Evolutionary conservation across 2,113 vertebrate species (phyloP), one percentile per base, ranked within the genome.

Genomic region (Corvus hawaiiensis): DNA sequence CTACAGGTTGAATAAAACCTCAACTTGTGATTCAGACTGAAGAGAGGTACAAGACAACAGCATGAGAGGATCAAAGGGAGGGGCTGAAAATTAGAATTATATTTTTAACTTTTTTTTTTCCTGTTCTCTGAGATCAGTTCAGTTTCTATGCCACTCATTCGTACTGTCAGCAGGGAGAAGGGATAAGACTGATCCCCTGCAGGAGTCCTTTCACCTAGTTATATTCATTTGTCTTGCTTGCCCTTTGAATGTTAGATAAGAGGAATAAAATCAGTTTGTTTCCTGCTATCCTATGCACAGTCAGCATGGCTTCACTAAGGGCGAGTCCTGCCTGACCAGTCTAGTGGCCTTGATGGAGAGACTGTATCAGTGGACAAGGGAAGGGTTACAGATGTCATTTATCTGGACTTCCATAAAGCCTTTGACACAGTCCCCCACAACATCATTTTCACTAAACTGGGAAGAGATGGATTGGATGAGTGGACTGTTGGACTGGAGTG

Each of bases 51-150:
- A 72, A 41, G 54, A 89, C 16, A 83, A 21, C 22, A 62, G 26
- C 51, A 33, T 4, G 2, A 73, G 13, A 32, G 7, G 7, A 54
- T 35, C 1, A 3, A 10, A 18, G 1, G 8, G 13, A 20, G 8
- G 2, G 4, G 5, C 3, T 20, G 46, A 44, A 91, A 84, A 62
- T 20, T 7, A 59, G 46, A 78, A n/a, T 26, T 54, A 1, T 62
- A 15, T 43, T 78, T 72, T 41, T 21, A 63, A 51, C 8, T 22
- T 22, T 16, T 37, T 6, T 80, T 48, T 5, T 48, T 43, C 9
- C 19, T 56, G 5, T 64, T 37, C 17, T 90, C 20, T 82, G 48
- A 92, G n/a, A 37, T 63, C 32, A 58, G 8, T 79, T 67, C 30
- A 48, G 3, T 82, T 84, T 79, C 56, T 85, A 4, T 8, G 1